Evolutionary conservation across 2,113 vertebrate genomes (phyloP).

Genomic region (Nycticebus coucang): DNA sequence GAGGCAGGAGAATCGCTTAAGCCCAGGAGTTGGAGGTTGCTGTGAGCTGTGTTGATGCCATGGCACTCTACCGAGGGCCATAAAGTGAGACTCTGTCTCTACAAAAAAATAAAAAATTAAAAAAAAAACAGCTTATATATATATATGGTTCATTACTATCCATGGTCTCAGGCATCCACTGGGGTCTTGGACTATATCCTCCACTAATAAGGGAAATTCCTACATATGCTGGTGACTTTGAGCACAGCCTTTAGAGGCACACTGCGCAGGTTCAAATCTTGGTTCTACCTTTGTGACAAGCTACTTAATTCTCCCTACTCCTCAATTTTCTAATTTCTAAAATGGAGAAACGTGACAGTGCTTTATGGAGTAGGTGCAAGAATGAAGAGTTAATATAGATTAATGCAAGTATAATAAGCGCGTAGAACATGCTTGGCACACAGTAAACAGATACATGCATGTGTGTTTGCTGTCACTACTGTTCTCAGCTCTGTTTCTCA

Average conservation of each 20-base stretch:
- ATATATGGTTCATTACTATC: background rate
- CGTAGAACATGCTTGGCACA: rapidly evolving
- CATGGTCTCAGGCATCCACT: background rate
- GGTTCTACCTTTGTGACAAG: background rate
- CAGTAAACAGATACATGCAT: background rate
- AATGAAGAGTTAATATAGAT: background rate
- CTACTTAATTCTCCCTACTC: background rate
- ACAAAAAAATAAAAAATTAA: no score
- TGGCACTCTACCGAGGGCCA: no score
- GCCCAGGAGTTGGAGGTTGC: no score
- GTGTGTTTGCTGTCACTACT: background rate
- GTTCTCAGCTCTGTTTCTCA: background rate
- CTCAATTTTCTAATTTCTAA: background rate
- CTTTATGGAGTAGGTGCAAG: background rate
- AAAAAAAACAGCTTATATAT: background rate
- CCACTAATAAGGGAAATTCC: background rate
- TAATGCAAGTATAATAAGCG: background rate
- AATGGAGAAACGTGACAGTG: background rate
- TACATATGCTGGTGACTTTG: background rate
- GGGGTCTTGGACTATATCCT: background rate
- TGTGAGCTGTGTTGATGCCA: no score
- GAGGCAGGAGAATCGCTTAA: no score
- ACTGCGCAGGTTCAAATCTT: background rate
- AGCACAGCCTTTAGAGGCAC: background rate
- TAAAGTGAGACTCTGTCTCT: no score